Evolutionary conservation across 2,888 invertebrate genomes (phyloP).

Genomic region (Rhamphomyia laevipes): DNA sequence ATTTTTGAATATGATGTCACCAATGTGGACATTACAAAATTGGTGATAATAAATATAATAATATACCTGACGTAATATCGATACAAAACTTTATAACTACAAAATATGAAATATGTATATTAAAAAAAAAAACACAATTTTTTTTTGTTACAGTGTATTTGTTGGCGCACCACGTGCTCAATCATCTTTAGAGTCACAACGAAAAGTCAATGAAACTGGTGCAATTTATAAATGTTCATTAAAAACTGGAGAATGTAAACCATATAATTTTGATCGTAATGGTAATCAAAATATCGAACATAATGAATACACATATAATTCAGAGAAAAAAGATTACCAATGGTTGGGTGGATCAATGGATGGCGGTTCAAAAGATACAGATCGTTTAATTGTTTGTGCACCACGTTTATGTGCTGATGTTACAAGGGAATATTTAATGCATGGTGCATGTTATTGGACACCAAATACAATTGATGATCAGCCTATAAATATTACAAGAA

Average conservation of each 20-base stretch:
- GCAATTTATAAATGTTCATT: slow-evolving; percentile 41
- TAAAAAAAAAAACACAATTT: not conserved
- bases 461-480: slow-evolving; percentile 27
- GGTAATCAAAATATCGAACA: slow-evolving; percentile 28
- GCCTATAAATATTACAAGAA: slow-evolving; percentile 25
- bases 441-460: slow-evolving; percentile 38
- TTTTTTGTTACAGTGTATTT: slow-evolving; percentile 34
- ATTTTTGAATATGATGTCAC: too few species aligned
- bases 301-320: slow-evolving; percentile 29
- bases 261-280: slow-evolving; percentile 32
- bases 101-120: too few species aligned
- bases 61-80: too few species aligned
- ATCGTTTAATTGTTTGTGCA: slow-evolving; percentile 38
- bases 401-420: slow-evolving; percentile 30
- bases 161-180: slow-evolving; percentile 45
- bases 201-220: slow-evolving; percentile 40
- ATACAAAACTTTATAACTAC: too few species aligned
- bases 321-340: slow-evolving; percentile 36
- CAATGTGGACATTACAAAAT: too few species aligned
- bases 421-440: slow-evolving; percentile 28
- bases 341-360: slow-evolving; percentile 43
- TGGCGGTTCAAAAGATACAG: slow-evolving; percentile 33
- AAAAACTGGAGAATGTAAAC: slow-evolving; percentile 26
- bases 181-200: slow-evolving; percentile 33
- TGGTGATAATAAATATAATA: too few species aligned